Evolutionary conservation across 2,888 invertebrate species (phyloP).

Genomic region (Acrobasis suavella): DNA sequence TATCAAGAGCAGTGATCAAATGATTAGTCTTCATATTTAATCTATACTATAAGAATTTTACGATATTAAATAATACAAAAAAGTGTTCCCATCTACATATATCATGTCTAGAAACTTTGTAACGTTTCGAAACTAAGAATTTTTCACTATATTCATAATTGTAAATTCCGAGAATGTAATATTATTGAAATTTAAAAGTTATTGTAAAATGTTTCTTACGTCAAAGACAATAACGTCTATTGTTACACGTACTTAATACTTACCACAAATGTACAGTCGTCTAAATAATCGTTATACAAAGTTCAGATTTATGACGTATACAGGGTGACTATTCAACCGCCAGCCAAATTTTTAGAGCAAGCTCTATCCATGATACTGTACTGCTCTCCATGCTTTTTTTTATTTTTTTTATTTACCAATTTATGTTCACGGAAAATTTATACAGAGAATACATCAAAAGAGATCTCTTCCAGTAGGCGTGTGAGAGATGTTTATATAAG

Average conservation of each 20-base stretch:
- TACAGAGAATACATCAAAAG: too few species aligned
- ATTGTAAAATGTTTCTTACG: conserved; percentile 30
- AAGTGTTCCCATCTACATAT: background rate
- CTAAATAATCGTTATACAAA: background rate
- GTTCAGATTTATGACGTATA: background rate
- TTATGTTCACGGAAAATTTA: too few species aligned
- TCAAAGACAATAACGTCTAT: conserved; percentile 36
- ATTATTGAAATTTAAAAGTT: conserved; percentile 8
- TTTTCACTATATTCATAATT: conserved; percentile 2
- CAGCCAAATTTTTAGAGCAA: too few species aligned
- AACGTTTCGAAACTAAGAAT: background rate
- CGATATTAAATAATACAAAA: background rate
- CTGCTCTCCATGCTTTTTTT: too few species aligned
- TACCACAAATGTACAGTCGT: background rate
- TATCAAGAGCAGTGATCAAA: conserved; percentile 3
- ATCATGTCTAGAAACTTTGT: conserved; percentile 21
- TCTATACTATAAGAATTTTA: conserved; percentile 3
- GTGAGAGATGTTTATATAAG: too few species aligned
- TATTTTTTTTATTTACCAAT: too few species aligned
- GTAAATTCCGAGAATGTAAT: conserved; percentile 24
- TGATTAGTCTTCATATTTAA: conserved; percentile 5
- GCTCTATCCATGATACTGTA: too few species aligned
- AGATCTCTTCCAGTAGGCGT: too few species aligned
- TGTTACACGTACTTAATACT: conserved; percentile 9
- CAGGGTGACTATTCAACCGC: too few species aligned